phyloP scores from a whole-genome alignment of 2,113 vertebrate species.

The Cyprinus carpio region DNA sequence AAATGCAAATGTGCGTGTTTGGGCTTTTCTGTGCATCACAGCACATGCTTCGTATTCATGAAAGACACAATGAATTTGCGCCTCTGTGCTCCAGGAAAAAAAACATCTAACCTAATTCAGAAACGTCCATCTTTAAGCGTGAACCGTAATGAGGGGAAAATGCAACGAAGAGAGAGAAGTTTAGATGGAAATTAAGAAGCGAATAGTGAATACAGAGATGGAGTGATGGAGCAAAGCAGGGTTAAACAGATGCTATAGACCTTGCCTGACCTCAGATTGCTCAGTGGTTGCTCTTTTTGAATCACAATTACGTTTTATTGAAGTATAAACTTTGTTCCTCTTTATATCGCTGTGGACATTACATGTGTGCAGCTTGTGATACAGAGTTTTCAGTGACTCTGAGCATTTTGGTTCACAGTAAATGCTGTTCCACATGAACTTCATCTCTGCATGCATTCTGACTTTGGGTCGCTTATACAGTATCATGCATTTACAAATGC shows the following conservation, averaged over 20 bases:
- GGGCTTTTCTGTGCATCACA: slow-evolving; percentile 43
- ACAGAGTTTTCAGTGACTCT: too few relatives aligned
- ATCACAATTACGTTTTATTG: not conserved
- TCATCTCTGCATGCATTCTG: not conserved
- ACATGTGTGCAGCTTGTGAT: not conserved
- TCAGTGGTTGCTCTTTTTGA: not conserved
- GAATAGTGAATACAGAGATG: not conserved
- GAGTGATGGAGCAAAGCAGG: slow-evolving; percentile 10
- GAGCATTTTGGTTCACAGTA: too few relatives aligned
- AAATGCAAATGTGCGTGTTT: slow-evolving; percentile 49
- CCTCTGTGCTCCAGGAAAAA: slow-evolving; percentile 35
- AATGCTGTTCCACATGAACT: too few relatives aligned
- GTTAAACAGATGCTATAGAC: slow-evolving; percentile 1
- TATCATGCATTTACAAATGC: too few relatives aligned
- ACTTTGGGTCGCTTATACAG: too few relatives aligned
- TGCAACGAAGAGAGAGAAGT: slow-evolving; percentile 20
- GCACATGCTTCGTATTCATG: slow-evolving; percentile 46
- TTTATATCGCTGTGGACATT: not conserved
- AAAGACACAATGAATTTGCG: slow-evolving; percentile 48
- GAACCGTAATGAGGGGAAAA: slow-evolving; percentile 14
- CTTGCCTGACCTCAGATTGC: not conserved
- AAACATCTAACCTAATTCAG: not conserved
- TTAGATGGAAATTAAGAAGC: slow-evolving; percentile 8
- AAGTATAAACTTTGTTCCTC: not conserved
- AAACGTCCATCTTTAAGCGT: slow-evolving; percentile 27